phyloP scores from a whole-genome alignment of 2,888 invertebrate species.

The Periphyllus acericola region DNA sequence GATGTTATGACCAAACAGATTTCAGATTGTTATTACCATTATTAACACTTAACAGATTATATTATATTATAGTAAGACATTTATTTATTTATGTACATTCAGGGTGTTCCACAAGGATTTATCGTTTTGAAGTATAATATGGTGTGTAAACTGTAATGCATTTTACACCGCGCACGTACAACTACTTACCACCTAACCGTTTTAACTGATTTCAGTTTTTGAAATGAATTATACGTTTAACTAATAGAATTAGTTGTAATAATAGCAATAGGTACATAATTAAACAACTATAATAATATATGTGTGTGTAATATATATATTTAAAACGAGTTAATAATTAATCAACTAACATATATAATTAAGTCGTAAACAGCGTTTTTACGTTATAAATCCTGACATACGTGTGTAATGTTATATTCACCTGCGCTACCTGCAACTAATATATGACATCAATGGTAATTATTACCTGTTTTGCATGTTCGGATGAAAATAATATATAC shows the following conservation, averaged over 20 bases:
- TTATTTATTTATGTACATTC: neutral
- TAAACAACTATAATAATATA: neutral
- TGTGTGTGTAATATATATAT: neutral
- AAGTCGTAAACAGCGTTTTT: slow-evolving; percentile 9
- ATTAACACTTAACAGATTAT: neutral
- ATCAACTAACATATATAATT: slow-evolving; percentile 25
- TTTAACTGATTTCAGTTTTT: neutral
- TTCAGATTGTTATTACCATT: neutral
- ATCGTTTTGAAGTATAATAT: neutral
- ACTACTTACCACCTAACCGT: neutral
- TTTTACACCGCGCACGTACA: neutral
- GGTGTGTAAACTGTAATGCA: neutral
- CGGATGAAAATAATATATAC: slow-evolving; percentile 34
- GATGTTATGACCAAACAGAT: neutral
- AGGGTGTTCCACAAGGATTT: neutral
- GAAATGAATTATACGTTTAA: neutral
- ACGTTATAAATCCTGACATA: slow-evolving; percentile 29
- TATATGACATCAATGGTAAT: slow-evolving; percentile 35
- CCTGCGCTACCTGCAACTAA: slow-evolving; percentile 9
- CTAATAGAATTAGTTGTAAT: neutral
- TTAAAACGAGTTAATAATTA: slow-evolving; percentile 30
- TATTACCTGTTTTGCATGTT: slow-evolving; percentile 44
- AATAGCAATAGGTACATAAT: too few relatives aligned
- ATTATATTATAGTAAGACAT: neutral
- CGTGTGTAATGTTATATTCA: slow-evolving; percentile 42